phyloP scores from a whole-genome alignment of 2,113 vertebrate genomes.

The Planiliza haematocheilus region DNA sequence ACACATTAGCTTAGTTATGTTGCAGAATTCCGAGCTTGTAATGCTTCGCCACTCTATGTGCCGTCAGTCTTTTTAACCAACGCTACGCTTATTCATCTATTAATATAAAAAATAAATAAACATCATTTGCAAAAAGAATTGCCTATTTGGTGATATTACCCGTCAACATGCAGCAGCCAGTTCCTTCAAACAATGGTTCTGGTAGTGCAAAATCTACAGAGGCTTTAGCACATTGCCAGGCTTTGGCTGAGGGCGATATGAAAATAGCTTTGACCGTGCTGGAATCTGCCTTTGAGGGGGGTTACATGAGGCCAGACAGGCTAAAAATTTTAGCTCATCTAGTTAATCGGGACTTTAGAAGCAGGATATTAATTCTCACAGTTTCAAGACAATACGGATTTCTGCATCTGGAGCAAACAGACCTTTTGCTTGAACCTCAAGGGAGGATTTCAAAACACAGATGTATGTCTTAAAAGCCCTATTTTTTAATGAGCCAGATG shows the following conservation, averaged over 20 bases:
- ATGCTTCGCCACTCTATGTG: neutral
- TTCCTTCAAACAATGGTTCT: conserved; percentile 3
- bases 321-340: conserved; percentile 1
- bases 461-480: conserved; percentile 7
- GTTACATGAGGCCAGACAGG: neutral
- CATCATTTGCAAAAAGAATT: neutral
- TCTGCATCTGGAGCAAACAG: conserved; percentile 13
- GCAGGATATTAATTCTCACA: neutral
- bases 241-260: conserved; percentile 1
- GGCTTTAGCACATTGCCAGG: conserved; percentile 21
- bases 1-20: conserved; percentile 31
- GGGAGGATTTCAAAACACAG: conserved; percentile 17
- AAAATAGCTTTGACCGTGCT: conserved; percentile 9
- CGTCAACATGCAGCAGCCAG: neutral
- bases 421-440: neutral
- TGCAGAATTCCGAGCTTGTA: neutral
- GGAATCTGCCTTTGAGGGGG: neutral
- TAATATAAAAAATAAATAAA: no score
- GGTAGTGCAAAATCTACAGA: neutral
- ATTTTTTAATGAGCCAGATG: conserved; percentile 11
- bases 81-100: neutral
- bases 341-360: conserved; percentile 25
- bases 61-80: neutral
- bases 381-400: neutral
- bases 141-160: neutral